Evolutionary conservation across 2,888 invertebrate genomes (phyloP), one percentile per base, ranked within the genome.

Genomic region (Andrena dorsata): DNA sequence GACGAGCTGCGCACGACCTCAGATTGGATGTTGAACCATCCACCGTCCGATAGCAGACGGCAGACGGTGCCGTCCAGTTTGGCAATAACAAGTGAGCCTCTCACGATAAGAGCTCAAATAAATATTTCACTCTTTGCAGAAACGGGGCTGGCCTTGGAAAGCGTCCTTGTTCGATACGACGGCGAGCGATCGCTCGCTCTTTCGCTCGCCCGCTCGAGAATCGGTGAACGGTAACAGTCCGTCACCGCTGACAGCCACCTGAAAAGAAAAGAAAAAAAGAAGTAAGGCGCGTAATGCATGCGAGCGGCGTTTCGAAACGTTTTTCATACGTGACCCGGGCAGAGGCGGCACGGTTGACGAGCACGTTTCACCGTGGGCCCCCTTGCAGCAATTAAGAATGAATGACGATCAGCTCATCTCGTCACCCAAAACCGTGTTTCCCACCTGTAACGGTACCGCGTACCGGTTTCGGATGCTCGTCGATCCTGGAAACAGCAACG

Each of bases 1-100:
- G 60, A 64, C 74, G 26, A 73, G 49, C 83, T 82, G 76, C 80
- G 80, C 70, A 47, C 82, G 90, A 88, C 91, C 91, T 90, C 89
- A 90, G 83, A 85, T 84, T 90, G 91, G 86, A 89, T 90, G 86
- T 90, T 91, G 91, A 91, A 91, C 91, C 73, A 81, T 83, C 56
- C 80, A 74, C 41, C 70, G 75, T 60, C 74, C 76, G 78, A 85
- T 83, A 84, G 49, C 60, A 72, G 64, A 53, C 79, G 77, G 23
- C 64, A 47, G 60, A 56, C 63, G 28, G 58, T 63, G 49, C 74
- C 78, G 80, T 79, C 69, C 80, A 84, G 78, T 86, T 86, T 75
- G 68, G 76, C 76, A 86, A 85, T 81, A 87, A 86, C 85, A 83
- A 77, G 53, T 35, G 74, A 61, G 51, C 64, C 35, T 49, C 41